These are phyloP conservation scores for Phymatocera aterrima DNA, from an alignment of 2,888 invertebrate genomes.

Conservation along the genomic window DNA sequence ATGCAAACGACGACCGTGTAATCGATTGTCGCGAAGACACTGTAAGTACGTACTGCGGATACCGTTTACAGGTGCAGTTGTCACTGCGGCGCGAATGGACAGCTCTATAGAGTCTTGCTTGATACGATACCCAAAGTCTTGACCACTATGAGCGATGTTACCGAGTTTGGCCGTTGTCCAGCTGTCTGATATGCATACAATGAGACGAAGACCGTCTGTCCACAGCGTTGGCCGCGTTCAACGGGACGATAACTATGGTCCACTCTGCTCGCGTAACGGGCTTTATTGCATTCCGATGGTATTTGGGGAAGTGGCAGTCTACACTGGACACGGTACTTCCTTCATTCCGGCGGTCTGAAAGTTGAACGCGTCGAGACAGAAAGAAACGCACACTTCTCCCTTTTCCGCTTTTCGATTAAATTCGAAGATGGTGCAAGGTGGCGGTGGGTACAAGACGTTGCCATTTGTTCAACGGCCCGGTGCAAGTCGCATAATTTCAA, in stretches of 20 bases:
- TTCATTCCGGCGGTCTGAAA: constrained; percentile 33
- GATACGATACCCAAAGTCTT: constrained; percentile 41
- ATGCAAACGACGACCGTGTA: not conserved
- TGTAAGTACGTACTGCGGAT: not conserved
- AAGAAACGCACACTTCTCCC: not conserved
- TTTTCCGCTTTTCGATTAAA: too few relatives aligned
- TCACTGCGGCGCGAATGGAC: constrained; percentile 6
- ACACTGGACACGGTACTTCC: constrained; percentile 43
- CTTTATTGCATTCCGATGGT: constrained; percentile 43
- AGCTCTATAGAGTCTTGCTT: constrained; percentile 25
- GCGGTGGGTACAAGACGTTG: not conserved
- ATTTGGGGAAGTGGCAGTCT: constrained; percentile 50
- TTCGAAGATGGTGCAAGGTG: not conserved
- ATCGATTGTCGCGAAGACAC: not conserved
- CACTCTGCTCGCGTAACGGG: constrained; percentile 20
- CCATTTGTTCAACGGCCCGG: constrained; percentile 1
- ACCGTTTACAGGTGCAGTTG: constrained; percentile 19
- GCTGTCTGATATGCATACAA: constrained; percentile 72
- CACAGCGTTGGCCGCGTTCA: constrained; percentile 40
- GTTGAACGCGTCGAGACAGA: not conserved
- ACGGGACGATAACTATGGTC: constrained; percentile 47
- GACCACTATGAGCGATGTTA: constrained; percentile 56
- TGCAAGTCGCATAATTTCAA: constrained; percentile 20
- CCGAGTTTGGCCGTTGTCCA: constrained; percentile 63
- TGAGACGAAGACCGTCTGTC: constrained; percentile 64